Percentiles rank a stretch among this genome's conserved stretches.
Evolutionary conservation across 2,797 vertebrate genomes (phyloP).

Genomic region (Rhincodon typus): DNA sequence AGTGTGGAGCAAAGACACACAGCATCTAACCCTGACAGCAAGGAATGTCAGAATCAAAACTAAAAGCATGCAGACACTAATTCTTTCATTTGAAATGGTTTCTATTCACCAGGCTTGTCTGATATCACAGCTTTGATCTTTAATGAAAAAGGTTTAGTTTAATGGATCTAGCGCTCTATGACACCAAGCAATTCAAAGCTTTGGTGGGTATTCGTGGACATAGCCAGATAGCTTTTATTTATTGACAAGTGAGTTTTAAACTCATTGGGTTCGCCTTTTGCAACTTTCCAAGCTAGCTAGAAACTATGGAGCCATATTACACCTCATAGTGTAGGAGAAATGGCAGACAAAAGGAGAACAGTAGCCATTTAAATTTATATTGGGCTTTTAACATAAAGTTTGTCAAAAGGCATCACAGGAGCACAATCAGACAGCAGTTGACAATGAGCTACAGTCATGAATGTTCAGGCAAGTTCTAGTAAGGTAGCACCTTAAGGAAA

Average conservation of each 20-base stretch:
- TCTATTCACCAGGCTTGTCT: conserved; percentile 13
- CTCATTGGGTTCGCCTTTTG: neutral
- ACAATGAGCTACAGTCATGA: neutral
- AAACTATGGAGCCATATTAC: neutral
- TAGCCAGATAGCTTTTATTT: neutral
- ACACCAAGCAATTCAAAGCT: conserved; percentile 36
- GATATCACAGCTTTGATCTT: conserved; percentile 41
- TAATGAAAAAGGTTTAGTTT: conserved; percentile 39
- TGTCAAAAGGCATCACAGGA: neutral
- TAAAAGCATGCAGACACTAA: neutral
- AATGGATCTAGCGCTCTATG: conserved; percentile 32
- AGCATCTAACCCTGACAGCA: neutral
- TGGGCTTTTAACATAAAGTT: neutral
- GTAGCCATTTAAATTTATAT: neutral
- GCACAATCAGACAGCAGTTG: neutral
- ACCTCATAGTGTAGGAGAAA: neutral
- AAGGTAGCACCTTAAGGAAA: neutral
- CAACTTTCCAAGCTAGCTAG: neutral
- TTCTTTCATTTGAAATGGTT: conserved; percentile 25
- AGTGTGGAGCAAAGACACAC: neutral
- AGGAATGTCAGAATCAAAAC: neutral
- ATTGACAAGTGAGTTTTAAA: conserved; percentile 18
- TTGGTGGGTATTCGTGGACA: neutral
- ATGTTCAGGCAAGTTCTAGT: neutral
- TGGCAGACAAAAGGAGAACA: neutral